Base-by-base conservation (phyloP, 2,888 invertebrate species). In the Spatulosminthurus flaviceps region DNA sequence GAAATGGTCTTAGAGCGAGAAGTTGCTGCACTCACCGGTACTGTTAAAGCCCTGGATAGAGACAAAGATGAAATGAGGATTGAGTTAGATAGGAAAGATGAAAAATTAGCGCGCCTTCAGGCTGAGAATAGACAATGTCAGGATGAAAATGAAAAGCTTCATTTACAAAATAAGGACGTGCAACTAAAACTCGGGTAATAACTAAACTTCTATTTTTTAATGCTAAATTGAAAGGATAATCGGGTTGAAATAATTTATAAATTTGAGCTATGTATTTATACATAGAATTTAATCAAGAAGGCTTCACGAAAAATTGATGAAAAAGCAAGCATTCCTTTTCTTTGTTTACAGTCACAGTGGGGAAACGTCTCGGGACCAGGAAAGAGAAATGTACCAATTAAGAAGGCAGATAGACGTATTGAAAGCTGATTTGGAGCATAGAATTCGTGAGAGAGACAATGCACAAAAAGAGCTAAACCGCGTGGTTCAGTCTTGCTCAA, bases 41-140 rank as follows among this genome's bases (percentile, higher is more conserved):
- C 82, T 19, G 71, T 84, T 21, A 80, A 80, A 64, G 82, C 75
- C 51, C 71, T 84, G 16, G 84, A 84, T 67, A 76, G 83, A 24
- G 85, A 85, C 28, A 84, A 83, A 24, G 84, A 83, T 77, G 82
- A 82, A 74, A 82, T 83, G 82, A 78, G 83, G 22, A 79, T 80
- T 1, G 85, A 85, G 26, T 42, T 84, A 16, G 83, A 84, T 41
- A 74, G 79, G 19, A 85, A 85, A 64, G 84, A 85, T 41, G 83
- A 84, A 74, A 79, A 79, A 60, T 43, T 84, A 21, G 82, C 81
- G 16, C 67, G 81, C 21, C 0, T 83, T 11, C 51, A 66, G 34
- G 64, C 80, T 13, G 83, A 83, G 9, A 67, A 71, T 61, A 78
- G 76, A 13, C 77, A 82, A 34, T 79, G 81, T 28, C 19, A 70